Conservation (phyloP, 2,888 invertebrate species). For the Cerceris rybyensis region DNA sequence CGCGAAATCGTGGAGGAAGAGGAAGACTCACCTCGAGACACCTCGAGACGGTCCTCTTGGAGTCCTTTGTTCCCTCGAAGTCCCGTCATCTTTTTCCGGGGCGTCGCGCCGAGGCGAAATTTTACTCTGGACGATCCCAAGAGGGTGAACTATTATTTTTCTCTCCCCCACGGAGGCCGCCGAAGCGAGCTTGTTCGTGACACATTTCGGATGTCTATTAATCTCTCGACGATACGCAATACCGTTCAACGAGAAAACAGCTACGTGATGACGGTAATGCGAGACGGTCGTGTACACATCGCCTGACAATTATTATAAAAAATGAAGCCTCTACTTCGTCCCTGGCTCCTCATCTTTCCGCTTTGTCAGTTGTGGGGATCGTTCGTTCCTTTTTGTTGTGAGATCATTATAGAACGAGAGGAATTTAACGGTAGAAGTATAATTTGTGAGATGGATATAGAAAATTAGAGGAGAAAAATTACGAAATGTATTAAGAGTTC, state of each 20-base stretch:
- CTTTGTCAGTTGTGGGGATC: neutral
- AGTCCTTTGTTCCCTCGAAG: conserved; percentile 12
- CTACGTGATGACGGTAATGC: conserved; percentile 32
- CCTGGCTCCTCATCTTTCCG: neutral
- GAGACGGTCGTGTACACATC: conserved; percentile 17
- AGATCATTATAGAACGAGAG: too few species aligned
- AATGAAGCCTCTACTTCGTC: conserved; percentile 46
- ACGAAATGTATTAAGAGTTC: too few species aligned
- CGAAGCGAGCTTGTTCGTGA: conserved; percentile 19
- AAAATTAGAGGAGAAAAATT: too few species aligned
- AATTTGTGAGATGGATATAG: too few species aligned
- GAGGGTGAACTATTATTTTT: conserved; percentile 42
- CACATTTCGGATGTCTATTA: conserved; percentile 61
- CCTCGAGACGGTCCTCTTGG: neutral
- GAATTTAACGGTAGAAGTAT: too few species aligned
- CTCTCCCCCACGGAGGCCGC: conserved; percentile 11
- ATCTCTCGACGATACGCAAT: conserved; percentile 48
- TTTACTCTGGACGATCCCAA: conserved; percentile 20
- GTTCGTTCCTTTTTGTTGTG: too few species aligned
- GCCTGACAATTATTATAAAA: conserved; percentile 70
- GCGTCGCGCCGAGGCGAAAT: conserved; percentile 23
- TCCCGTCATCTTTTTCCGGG: conserved; percentile 5
- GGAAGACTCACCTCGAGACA: neutral
- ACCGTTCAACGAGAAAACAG: conserved; percentile 19
- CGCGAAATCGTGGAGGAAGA: neutral